phyloP scores from a whole-genome alignment of 1,140 invertebrate species.

The Aphis craccivora region DNA sequence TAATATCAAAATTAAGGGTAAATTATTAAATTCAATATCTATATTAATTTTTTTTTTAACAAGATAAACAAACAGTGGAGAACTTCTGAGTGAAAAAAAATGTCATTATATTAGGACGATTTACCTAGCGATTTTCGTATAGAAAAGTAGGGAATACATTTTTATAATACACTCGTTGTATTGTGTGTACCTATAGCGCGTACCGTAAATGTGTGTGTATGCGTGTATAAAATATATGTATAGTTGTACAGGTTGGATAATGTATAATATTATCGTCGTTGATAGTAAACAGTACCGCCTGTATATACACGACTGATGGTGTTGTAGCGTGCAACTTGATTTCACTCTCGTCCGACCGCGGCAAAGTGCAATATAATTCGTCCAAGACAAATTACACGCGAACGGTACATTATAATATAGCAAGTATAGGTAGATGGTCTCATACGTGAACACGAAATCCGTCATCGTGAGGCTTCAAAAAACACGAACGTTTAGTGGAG shows the following conservation, averaged over 20 bases:
- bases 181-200: neutral
- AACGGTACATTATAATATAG: too few relatives aligned
- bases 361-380: neutral
- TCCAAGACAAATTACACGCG: slow-evolving; percentile 34
- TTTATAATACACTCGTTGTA: neutral
- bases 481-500: slow-evolving; percentile 20
- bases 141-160: neutral
- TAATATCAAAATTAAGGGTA: neutral
- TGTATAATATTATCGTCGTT: neutral
- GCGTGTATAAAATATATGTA: neutral
- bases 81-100: neutral
- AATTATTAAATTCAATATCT: neutral
- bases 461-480: slow-evolving; percentile 14
- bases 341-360: slow-evolving; percentile 17
- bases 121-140: neutral
- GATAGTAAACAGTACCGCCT: neutral
- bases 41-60: neutral
- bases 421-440: neutral
- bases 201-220: neutral
- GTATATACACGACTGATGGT: neutral
- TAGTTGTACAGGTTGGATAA: neutral
- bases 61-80: too few relatives aligned
- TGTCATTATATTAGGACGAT: neutral
- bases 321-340: neutral
- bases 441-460: slow-evolving; percentile 40